phyloP scores from a whole-genome alignment of 2,113 vertebrate species.

The Megalops atlanticus region DNA sequence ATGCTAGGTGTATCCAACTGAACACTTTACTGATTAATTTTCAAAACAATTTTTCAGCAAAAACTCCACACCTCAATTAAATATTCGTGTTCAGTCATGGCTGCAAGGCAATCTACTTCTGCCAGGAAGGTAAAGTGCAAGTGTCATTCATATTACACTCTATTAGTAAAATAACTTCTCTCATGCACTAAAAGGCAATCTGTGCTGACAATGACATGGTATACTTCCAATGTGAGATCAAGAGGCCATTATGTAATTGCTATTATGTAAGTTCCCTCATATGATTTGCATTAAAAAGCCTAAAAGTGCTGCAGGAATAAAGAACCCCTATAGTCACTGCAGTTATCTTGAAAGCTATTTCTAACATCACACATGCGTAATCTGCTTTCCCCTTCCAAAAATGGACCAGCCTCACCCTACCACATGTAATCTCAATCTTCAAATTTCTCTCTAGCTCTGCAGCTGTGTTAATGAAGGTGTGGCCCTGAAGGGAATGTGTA shows the following conservation, averaged over 20 bases:
- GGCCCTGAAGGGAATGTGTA: conserved; percentile 40
- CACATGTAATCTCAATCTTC: conserved; percentile 23
- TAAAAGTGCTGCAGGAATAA: not conserved
- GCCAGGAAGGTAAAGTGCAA: no score
- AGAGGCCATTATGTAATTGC: not conserved
- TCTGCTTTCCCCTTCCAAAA: not conserved
- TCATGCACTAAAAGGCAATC: not conserved
- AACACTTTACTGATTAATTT: no score
- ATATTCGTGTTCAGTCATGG: no score
- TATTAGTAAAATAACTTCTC: not conserved
- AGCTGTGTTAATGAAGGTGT: conserved; percentile 48
- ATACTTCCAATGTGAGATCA: not conserved
- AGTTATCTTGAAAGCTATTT: not conserved
- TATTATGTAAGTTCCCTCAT: not conserved
- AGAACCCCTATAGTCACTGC: not conserved
- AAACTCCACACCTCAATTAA: no score
- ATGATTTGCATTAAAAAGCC: not conserved
- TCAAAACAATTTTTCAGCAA: no score
- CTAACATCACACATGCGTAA: not conserved
- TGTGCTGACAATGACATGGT: not conserved
- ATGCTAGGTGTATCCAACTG: no score
- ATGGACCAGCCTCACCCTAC: not conserved
- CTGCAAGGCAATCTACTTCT: no score
- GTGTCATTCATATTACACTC: not conserved
- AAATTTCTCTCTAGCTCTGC: conserved; percentile 26